Evolutionary conservation across 2,888 invertebrate species (phyloP).

Genomic region (Onchidella celtica): DNA sequence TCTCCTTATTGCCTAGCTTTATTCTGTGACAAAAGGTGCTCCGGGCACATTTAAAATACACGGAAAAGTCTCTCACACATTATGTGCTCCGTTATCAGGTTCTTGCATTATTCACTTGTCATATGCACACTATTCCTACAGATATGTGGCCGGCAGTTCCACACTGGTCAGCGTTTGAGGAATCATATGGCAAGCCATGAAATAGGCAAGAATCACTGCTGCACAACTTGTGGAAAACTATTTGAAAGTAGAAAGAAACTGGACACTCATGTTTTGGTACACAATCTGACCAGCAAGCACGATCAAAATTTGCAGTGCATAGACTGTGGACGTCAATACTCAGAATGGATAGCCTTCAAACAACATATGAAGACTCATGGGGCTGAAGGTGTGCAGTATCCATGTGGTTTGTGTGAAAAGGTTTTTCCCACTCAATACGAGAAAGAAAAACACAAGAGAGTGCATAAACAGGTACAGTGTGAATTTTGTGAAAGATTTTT

Average conservation of each 20-base stretch:
- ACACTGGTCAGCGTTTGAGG: constrained; percentile 52
- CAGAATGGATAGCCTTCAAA: constrained; percentile 55
- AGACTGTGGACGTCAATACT: constrained; percentile 47
- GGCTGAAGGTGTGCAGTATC: constrained; percentile 54
- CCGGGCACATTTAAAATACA: too few relatives aligned
- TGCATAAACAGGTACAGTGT: constrained; percentile 55
- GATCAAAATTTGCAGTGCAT: constrained; percentile 48
- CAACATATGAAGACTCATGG: constrained; percentile 57
- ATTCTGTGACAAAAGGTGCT: too few relatives aligned
- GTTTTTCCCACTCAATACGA: constrained; percentile 54
- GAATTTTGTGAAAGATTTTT: constrained; percentile 54
- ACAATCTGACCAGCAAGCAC: constrained; percentile 51
- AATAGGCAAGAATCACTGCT: constrained; percentile 55
- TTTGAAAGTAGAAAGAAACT: constrained; percentile 56
- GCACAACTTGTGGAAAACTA: constrained; percentile 58
- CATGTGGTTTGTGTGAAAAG: constrained; percentile 53
- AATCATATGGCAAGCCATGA: constrained; percentile 56
- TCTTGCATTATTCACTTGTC: too few relatives aligned
- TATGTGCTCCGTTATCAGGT: too few relatives aligned
- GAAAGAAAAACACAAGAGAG: constrained; percentile 54
- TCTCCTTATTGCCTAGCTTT: too few relatives aligned
- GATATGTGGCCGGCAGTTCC: constrained; percentile 55
- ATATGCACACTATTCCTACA: too few relatives aligned
- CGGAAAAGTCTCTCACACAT: too few relatives aligned
- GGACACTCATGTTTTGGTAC: constrained; percentile 54